Percentiles rank a stretch among this genome's conserved stretches.
These are phyloP conservation scores for Kryptopterus vitreolus DNA, from an alignment of 2,797 vertebrate genomes.

Conservation along the genomic window DNA sequence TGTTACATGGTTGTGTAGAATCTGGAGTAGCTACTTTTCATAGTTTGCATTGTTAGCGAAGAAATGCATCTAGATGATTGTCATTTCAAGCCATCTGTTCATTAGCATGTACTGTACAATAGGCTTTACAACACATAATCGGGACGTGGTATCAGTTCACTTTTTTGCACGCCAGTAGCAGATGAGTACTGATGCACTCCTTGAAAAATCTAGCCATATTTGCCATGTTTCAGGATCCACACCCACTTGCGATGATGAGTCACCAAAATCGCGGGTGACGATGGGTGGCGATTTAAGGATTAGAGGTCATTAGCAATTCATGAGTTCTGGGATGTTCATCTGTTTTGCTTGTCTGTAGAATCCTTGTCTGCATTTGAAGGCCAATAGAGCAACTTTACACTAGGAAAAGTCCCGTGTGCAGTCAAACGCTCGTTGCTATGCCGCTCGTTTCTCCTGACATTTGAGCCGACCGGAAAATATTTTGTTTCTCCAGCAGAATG, in stretches of 20 bases:
- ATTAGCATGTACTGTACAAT: background rate
- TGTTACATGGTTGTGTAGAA: background rate
- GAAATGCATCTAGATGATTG: background rate
- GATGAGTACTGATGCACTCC: background rate
- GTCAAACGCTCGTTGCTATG: background rate
- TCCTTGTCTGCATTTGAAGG: background rate
- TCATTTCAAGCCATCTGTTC: background rate
- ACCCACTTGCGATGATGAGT: background rate
- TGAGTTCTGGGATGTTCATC: background rate
- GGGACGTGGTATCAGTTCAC: background rate
- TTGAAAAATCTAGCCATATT: slow-evolving; percentile 7
- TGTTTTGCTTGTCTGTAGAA: background rate
- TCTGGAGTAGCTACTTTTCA: background rate
- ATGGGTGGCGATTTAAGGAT: background rate
- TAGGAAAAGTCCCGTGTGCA: background rate
- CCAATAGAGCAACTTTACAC: background rate
- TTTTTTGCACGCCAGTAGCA: background rate
- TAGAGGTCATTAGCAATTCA: background rate
- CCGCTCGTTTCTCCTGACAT: background rate
- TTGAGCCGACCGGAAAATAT: background rate
- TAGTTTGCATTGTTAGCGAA: background rate
- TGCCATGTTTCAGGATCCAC: background rate
- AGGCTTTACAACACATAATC: background rate
- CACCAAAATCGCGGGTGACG: background rate
- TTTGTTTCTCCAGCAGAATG: background rate